Conservation (phyloP, 1,140 invertebrate genomes). For the Pogonomyrmex barbatus region DNA sequence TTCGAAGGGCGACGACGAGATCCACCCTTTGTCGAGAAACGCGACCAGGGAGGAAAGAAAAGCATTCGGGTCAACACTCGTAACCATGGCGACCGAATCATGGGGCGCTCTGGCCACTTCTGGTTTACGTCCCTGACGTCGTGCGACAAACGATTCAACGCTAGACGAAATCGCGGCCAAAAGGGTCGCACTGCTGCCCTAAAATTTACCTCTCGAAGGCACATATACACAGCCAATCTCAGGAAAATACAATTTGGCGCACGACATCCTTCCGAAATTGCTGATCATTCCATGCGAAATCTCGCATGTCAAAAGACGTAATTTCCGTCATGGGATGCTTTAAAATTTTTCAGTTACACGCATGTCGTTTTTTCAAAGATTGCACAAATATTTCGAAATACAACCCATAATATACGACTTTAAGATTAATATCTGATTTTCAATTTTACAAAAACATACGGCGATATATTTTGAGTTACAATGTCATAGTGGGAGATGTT, state of each 20-base stretch:
- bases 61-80: conserved; percentile 81
- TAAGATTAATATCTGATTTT: too few relatives aligned
- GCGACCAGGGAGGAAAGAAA: conserved; percentile 51
- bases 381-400: neutral
- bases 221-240: neutral
- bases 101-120: conserved; percentile 13
- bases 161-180: conserved; percentile 16
- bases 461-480: neutral
- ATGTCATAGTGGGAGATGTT: neutral
- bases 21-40: conserved; percentile 41
- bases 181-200: conserved; percentile 10
- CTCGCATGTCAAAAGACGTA: neutral
- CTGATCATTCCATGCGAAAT: neutral
- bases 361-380: neutral
- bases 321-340: neutral
- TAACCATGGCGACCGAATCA: conserved; percentile 74
- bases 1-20: conserved; percentile 54
- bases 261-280: neutral
- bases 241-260: neutral
- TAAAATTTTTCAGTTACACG: neutral
- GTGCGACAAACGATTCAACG: conserved; percentile 19
- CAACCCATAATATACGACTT: neutral
- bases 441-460: too few relatives aligned
- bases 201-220: conserved; percentile 5
- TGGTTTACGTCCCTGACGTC: conserved; percentile 59